phyloP scores from a whole-genome alignment of 2,797 vertebrate genomes.

The Catamblyrhynchus diadema region DNA sequence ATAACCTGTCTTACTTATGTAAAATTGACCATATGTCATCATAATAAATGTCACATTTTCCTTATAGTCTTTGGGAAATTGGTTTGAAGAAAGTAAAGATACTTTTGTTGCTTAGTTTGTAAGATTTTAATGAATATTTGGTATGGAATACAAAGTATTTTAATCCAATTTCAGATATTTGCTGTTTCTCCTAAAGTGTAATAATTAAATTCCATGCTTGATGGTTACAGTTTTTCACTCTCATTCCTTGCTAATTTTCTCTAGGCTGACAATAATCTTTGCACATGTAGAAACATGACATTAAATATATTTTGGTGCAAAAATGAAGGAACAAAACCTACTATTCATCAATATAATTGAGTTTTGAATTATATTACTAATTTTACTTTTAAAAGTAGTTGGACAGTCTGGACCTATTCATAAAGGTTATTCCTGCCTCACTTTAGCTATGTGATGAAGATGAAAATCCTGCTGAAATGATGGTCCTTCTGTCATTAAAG shows the following conservation, averaged over 20 bases:
- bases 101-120: not conserved
- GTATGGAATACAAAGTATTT: not conserved
- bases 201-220: not conserved
- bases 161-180: not conserved
- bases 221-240: not conserved
- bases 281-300: not conserved
- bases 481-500: not conserved
- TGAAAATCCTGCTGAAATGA: not conserved
- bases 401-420: not conserved
- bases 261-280: not conserved
- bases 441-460: not conserved
- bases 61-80: not conserved
- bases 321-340: not conserved
- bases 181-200: not conserved
- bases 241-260: not conserved
- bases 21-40: slow-evolving; percentile 19
- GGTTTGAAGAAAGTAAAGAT: not conserved
- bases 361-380: not conserved
- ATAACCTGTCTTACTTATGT: not conserved
- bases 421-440: not conserved
- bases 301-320: not conserved
- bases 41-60: not conserved
- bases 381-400: not conserved
- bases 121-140: not conserved
- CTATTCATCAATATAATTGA: not conserved